Percentiles rank a stretch among this genome's conserved stretches.
These are phyloP conservation scores for Pseudochirops corinnae DNA, from an alignment of 2,797 vertebrate genomes.

Conservation along the genomic window DNA sequence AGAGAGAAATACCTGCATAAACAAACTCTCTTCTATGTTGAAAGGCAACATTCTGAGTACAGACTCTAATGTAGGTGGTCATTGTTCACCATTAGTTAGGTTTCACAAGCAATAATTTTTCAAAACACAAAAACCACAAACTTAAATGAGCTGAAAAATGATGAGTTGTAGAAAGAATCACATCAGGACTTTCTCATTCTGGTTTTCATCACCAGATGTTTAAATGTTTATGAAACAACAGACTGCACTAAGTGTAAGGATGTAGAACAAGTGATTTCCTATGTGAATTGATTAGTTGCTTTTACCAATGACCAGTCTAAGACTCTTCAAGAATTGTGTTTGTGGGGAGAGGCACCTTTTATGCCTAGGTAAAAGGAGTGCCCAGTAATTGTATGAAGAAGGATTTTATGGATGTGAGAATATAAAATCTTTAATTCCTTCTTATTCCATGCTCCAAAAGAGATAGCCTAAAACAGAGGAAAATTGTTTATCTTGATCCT, in stretches of 20 bases:
- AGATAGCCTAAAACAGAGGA: conserved; percentile 36
- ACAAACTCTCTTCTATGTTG: conserved; percentile 66
- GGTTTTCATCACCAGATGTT: conserved; percentile 62
- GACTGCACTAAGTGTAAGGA: conserved; percentile 39
- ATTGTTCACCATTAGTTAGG: neutral
- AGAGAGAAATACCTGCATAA: conserved; percentile 60
- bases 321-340: conserved; percentile 61
- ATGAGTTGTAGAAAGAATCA: conserved; percentile 50
- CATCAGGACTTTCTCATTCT: conserved; percentile 41
- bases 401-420: conserved; percentile 32
- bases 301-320: conserved; percentile 53
- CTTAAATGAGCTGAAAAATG: conserved; percentile 55
- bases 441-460: conserved; percentile 60
- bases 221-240: conserved; percentile 43
- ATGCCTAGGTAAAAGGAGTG: conserved; percentile 44
- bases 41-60: neutral
- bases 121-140: conserved; percentile 62
- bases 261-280: conserved; percentile 35
- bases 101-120: conserved; percentile 66
- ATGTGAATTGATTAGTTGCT: conserved; percentile 46
- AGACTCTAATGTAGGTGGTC: neutral
- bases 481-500: conserved; percentile 28
- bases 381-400: conserved; percentile 46
- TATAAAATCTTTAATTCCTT: conserved; percentile 52
- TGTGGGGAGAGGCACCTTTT: conserved; percentile 57